Evolutionary conservation across 2,888 invertebrate genomes (phyloP).

Genomic region (Stictocephala bisonia): DNA sequence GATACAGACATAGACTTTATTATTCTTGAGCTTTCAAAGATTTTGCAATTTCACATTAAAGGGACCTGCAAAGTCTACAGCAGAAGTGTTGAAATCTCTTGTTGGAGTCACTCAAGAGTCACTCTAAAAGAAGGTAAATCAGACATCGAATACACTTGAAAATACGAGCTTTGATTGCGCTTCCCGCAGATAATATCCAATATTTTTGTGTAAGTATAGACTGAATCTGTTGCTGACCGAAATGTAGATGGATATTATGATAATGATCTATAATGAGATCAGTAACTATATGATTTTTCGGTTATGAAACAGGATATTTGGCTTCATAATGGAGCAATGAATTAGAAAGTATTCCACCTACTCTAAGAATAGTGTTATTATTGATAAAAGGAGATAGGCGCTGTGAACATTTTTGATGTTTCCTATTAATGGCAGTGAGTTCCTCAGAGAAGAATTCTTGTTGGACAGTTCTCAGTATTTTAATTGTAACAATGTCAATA

Average conservation of each 20-base stretch:
- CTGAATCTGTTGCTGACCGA: background rate
- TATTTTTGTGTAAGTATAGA: background rate
- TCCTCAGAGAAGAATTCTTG: background rate
- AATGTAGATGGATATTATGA: slow-evolving; percentile 31
- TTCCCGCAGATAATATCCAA: slow-evolving; percentile 23
- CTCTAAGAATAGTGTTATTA: slow-evolving; percentile 30
- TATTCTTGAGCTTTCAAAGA: too few relatives aligned
- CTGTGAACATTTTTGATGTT: background rate
- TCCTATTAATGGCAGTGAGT: background rate
- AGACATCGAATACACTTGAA: slow-evolving; percentile 42
- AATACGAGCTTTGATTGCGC: background rate
- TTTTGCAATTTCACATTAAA: too few relatives aligned
- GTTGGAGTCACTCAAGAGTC: too few relatives aligned
- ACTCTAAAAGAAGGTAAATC: too few relatives aligned
- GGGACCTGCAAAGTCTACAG: too few relatives aligned
- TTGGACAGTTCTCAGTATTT: background rate
- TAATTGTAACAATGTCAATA: background rate
- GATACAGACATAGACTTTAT: too few relatives aligned
- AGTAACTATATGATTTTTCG: slow-evolving; percentile 5
- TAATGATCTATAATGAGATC: slow-evolving; percentile 44
- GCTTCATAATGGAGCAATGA: slow-evolving; percentile 37
- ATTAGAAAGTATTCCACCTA: slow-evolving; percentile 48
- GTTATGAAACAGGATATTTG: slow-evolving; percentile 44
- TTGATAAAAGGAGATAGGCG: slow-evolving; percentile 2
- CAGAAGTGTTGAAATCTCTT: too few relatives aligned